These are phyloP conservation scores for Lepus townsendii DNA, from an alignment of 2,797 vertebrate species.

Conservation along the genomic window DNA sequence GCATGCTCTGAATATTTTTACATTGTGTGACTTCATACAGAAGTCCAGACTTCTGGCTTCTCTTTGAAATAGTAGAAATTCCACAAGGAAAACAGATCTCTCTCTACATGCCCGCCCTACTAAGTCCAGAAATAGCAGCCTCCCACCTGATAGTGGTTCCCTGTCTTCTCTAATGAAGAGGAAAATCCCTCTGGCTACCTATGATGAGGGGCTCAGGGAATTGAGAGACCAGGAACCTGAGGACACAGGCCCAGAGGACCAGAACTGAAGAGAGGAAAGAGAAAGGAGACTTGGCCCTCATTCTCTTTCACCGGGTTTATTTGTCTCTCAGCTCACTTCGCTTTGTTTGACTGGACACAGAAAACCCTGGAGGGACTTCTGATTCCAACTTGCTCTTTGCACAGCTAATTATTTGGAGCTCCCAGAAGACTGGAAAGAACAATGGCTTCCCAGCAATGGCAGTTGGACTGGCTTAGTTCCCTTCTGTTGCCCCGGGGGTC, in stretches of 20 bases:
- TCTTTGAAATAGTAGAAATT: slow-evolving; percentile 35
- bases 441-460: slow-evolving; percentile 71
- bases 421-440: slow-evolving; percentile 76
- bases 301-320: not conserved
- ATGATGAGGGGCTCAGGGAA: not conserved
- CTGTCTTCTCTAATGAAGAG: slow-evolving; percentile 38
- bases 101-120: not conserved
- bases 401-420: slow-evolving; percentile 81
- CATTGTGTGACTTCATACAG: not conserved
- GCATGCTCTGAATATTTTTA: not conserved
- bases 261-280: not conserved
- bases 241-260: not conserved
- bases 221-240: not conserved
- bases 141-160: not conserved
- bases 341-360: slow-evolving; percentile 74
- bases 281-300: not conserved
- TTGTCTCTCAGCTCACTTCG: slow-evolving; percentile 15
- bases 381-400: slow-evolving; percentile 78
- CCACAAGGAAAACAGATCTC: not conserved
- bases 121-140: not conserved
- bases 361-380: slow-evolving; percentile 76
- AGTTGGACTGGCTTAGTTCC: slow-evolving; percentile 60
- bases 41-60: slow-evolving; percentile 44
- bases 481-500: slow-evolving; percentile 54
- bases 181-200: not conserved